Percentiles rank a stretch among this genome's conserved stretches.
These are phyloP conservation scores for Melanostigma gelatinosum DNA, from an alignment of 2,113 vertebrate genomes.

Conservation along the genomic window DNA sequence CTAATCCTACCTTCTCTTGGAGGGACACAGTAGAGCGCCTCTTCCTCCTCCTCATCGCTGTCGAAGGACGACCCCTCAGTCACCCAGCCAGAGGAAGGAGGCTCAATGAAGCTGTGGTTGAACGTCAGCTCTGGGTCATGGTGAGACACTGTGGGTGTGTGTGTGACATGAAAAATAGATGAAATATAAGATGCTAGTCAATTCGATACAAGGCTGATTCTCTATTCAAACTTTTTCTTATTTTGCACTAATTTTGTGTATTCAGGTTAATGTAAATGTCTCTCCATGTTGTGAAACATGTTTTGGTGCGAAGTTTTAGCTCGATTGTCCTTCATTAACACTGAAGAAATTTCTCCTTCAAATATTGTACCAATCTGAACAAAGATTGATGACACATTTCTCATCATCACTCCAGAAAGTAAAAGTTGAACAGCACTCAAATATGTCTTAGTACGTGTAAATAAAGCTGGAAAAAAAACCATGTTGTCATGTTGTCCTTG, in stretches of 20 bases:
- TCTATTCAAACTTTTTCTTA: not conserved
- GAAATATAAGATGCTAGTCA: not conserved
- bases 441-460: not conserved
- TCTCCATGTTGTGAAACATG: not conserved
- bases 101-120: conserved; percentile 98
- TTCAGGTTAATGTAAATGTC: not conserved
- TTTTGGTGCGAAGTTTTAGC: not conserved
- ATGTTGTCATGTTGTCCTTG: not conserved
- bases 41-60: conserved; percentile 85
- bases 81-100: conserved; percentile 90
- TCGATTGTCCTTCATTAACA: not conserved
- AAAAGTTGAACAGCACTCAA: not conserved
- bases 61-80: conserved; percentile 92
- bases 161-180: conserved; percentile 2
- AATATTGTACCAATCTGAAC: not conserved
- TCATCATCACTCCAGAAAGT: not conserved
- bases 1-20: conserved; percentile 88
- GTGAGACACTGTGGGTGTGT: conserved; percentile 87
- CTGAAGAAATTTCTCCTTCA: not conserved
- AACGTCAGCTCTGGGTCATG: conserved; percentile 94
- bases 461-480: not conserved
- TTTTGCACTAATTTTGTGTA: not conserved
- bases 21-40: conserved; percentile 89
- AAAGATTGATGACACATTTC: not conserved
- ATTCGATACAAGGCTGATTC: not conserved